Evolutionary conservation across 2,113 vertebrate genomes (phyloP), one percentile per base, ranked within the genome.

Genomic region (Colaptes auratus): DNA sequence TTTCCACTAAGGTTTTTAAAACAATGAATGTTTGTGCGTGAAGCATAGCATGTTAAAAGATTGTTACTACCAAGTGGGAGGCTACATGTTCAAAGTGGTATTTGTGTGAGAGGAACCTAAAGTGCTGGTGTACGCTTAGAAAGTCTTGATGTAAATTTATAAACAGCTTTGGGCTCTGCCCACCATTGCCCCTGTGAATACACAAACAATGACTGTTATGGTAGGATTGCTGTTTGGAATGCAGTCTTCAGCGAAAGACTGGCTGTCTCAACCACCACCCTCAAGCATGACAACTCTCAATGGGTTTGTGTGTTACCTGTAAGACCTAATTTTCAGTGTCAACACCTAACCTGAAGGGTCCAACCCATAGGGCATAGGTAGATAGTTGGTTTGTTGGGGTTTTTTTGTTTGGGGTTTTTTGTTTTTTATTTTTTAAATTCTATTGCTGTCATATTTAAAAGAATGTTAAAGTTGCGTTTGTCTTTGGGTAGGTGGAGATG

Each of bases 11-110:
- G 93, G 93, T 97, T 97, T 93, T 97, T 94, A 95, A 98, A 97
- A 95, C 96, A 95, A 98, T 96, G 96, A 98, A 98, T 98, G 96
- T 97, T 98, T 98, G 97, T 98, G 97, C 97, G 98, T 97, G 97
- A 97, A 98, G 97, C 97, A 98, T 97, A 97, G 93, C 95, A 88
- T 93, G 94, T 97, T 97, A 95, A 92, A 97, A 96, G 94, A 94
- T 67, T 93, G 93, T 96, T 95, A 93, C 95, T 95, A 93, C 70
- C 72, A 87, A 89, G 82, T 92, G 56, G 76, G 90, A 96, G 92
- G 94, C 89, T 93, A 92, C 64, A 73, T 27, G 73, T 97, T 96
- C 86, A 77, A 96, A 93, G 77, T 21, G 16, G 56, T 67, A 67
- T 93, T 89, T 53, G 56, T 67, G 85, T 71, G 89, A 91, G 92